These are phyloP conservation scores for Thecophora atra DNA, from an alignment of 2,888 invertebrate genomes.

Conservation along the genomic window DNA sequence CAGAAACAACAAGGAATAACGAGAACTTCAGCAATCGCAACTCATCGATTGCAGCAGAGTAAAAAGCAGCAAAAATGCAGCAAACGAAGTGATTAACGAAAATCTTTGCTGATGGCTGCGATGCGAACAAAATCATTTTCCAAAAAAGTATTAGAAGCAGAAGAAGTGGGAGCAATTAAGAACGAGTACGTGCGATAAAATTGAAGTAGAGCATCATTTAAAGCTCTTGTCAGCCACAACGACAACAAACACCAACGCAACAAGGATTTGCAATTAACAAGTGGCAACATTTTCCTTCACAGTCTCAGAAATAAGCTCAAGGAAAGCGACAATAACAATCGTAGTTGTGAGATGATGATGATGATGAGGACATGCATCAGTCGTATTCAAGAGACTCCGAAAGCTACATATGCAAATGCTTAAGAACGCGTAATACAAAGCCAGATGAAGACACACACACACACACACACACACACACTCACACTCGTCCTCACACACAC, in stretches of 20 bases:
- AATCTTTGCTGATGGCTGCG: too few relatives aligned
- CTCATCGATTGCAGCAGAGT: too few relatives aligned
- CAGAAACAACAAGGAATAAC: too few relatives aligned
- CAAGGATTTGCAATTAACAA: neutral
- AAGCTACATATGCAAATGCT: neutral
- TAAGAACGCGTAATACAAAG: neutral
- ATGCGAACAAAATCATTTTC: neutral
- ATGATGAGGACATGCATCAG: too few relatives aligned
- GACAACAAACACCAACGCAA: neutral
- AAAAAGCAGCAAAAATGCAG: too few relatives aligned
- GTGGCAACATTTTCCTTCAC: neutral
- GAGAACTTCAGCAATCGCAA: too few relatives aligned
- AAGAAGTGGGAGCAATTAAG: neutral
- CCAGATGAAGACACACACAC: neutral
- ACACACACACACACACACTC: neutral
- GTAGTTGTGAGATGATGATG: neutral
- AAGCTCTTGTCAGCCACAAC: neutral
- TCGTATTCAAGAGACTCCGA: too few relatives aligned
- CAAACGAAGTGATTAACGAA: conserved; percentile 2
- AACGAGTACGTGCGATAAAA: neutral
- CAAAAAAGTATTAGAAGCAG: neutral
- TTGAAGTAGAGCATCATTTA: too few relatives aligned
- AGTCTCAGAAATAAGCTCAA: too few relatives aligned
- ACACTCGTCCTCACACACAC: too few relatives aligned
- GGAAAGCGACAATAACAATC: neutral